These are phyloP conservation scores for Varecia variegata DNA, from an alignment of 2,797 vertebrate species.

Conservation along the genomic window DNA sequence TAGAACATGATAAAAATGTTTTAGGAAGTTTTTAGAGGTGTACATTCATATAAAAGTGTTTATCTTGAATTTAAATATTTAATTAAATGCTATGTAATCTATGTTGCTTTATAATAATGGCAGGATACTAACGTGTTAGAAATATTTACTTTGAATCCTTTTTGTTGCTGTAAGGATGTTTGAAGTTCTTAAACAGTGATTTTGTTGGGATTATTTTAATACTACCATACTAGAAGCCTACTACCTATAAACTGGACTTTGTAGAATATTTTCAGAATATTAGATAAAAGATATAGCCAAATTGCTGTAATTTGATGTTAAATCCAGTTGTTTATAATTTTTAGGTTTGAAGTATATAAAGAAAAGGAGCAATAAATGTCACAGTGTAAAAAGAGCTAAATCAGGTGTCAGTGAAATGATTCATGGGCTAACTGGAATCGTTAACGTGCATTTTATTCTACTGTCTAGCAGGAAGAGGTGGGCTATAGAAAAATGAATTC, in stretches of 20 bases:
- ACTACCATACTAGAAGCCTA: not conserved
- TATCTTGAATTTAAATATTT: conserved; percentile 46
- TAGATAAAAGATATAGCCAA: conserved; percentile 48
- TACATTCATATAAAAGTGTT: conserved; percentile 41
- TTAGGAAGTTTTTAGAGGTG: conserved; percentile 37
- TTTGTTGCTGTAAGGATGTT: conserved; percentile 14
- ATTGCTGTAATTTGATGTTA: conserved; percentile 68
- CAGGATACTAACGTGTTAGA: not conserved
- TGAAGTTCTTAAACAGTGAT: conserved; percentile 21
- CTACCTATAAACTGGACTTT: conserved; percentile 39
- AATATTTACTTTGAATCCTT: conserved; percentile 32
- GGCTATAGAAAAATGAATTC: conserved; percentile 75
- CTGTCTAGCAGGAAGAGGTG: conserved; percentile 73
- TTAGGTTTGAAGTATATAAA: conserved; percentile 58
- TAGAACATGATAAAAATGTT: not conserved
- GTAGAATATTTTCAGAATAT: conserved; percentile 45
- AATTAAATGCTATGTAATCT: conserved; percentile 47
- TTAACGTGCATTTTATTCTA: conserved; percentile 74
- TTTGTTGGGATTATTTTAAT: conserved; percentile 51
- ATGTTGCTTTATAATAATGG: conserved; percentile 46
- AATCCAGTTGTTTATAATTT: conserved; percentile 63
- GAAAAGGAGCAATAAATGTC: conserved; percentile 53
- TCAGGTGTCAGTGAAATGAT: conserved; percentile 73
- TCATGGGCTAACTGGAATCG: conserved; percentile 72
- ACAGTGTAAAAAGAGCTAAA: conserved; percentile 61